These are phyloP conservation scores for Scaptomyza hsui DNA, from an alignment of 1,140 invertebrate genomes.

Conservation along the genomic window DNA sequence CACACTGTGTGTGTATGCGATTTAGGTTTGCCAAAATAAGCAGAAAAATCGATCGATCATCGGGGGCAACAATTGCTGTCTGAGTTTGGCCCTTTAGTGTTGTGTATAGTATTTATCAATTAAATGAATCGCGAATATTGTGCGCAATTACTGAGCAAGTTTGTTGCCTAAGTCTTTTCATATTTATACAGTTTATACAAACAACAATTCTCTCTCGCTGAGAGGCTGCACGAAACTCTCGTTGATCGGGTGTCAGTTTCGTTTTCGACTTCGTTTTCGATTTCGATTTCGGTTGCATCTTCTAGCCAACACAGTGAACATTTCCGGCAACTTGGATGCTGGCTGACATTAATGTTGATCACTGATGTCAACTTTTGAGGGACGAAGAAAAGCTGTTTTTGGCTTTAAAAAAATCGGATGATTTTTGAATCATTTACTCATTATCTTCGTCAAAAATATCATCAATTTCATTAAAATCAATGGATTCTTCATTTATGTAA, in stretches of 20 bases:
- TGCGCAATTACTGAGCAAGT: slow-evolving; percentile 62
- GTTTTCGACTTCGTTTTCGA: slow-evolving; percentile 25
- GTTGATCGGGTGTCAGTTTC: slow-evolving; percentile 16
- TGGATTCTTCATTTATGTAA: too few relatives aligned
- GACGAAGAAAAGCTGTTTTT: too few relatives aligned
- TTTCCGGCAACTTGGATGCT: slow-evolving; percentile 62
- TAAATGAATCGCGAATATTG: slow-evolving; percentile 64
- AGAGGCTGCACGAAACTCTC: slow-evolving; percentile 17
- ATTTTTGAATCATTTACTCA: too few relatives aligned
- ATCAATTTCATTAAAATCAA: too few relatives aligned
- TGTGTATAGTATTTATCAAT: slow-evolving; percentile 56
- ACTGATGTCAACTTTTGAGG: too few relatives aligned
- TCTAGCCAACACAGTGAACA: slow-evolving; percentile 20
- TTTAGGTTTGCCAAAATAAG: slow-evolving; percentile 30
- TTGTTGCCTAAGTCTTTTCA: slow-evolving; percentile 33
- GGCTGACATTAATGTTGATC: slow-evolving; percentile 8
- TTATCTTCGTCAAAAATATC: too few relatives aligned
- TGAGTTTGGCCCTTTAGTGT: slow-evolving; percentile 38
- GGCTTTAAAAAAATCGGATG: too few relatives aligned
- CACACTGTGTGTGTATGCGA: slow-evolving; percentile 31
- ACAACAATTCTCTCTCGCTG: slow-evolving; percentile 12
- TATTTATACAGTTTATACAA: too few relatives aligned
- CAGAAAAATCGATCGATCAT: slow-evolving; percentile 64
- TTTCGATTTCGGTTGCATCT: slow-evolving; percentile 33
- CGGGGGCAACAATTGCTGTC: slow-evolving; percentile 8